Conservation (phyloP, 2,888 invertebrate species). For the Hirtodrosophila trivittata region DNA sequence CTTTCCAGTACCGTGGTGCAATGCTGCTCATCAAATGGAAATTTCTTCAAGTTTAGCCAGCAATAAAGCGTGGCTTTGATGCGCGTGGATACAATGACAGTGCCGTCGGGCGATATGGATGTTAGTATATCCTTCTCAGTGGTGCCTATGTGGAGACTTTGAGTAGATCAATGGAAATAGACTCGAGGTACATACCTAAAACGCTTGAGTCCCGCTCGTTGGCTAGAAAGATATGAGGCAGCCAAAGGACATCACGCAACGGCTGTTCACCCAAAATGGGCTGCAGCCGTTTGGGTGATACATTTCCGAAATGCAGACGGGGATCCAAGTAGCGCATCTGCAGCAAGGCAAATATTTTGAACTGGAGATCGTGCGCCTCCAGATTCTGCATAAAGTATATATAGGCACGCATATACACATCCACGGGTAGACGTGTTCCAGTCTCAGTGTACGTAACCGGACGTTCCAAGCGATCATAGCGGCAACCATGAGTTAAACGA, state of each 20-base stretch:
- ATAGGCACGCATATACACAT: slow-evolving; percentile 90
- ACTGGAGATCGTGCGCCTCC: slow-evolving; percentile 93
- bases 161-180: not conserved
- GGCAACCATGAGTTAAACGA: slow-evolving; percentile 89
- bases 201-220: slow-evolving; percentile 91
- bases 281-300: slow-evolving; percentile 87
- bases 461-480: slow-evolving; percentile 90
- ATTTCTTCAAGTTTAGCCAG: slow-evolving; percentile 93
- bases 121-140: slow-evolving; percentile 91
- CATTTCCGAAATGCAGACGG: slow-evolving; percentile 88
- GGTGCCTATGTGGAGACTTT: slow-evolving; percentile 85
- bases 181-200: slow-evolving; percentile 84
- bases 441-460: slow-evolving; percentile 84
- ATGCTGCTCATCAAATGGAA: slow-evolving; percentile 93
- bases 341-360: slow-evolving; percentile 91
- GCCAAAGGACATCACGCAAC: slow-evolving; percentile 90
- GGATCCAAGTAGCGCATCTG: slow-evolving; percentile 91
- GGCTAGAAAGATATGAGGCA: slow-evolving; percentile 91
- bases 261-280: slow-evolving; percentile 89
- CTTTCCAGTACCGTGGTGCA: slow-evolving; percentile 92
- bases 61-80: slow-evolving; percentile 93
- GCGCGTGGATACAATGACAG: slow-evolving; percentile 90
- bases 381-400: slow-evolving; percentile 93
- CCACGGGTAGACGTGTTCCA: slow-evolving; percentile 86
- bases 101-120: slow-evolving; percentile 91